Base-by-base conservation (phyloP, 2,797 vertebrate genomes). In the Arnoldichthys spilopterus region DNA sequence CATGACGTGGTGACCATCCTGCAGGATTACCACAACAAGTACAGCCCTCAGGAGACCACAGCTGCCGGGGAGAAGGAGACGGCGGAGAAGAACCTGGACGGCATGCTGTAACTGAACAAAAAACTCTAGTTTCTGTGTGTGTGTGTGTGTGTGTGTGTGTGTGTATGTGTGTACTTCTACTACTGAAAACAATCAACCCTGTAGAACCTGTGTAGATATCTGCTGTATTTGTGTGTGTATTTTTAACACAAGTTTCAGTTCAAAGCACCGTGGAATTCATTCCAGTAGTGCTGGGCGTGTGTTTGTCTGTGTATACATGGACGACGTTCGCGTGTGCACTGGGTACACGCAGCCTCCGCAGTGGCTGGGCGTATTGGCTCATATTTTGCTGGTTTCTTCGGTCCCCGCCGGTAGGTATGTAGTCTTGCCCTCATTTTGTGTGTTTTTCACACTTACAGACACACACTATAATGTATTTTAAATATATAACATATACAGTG, bases 1-100 rank as follows among this genome's bases (percentile, higher is more conserved):
- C 97, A 98, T 0, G 98, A 99, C 6, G 96, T 99, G 1, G 95
- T 99, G 77, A 97, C 96, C 86, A 96, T 99, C 83, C 97, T 99
- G 49, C 95, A 95, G 9, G 97, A 99, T 2, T 97, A 98, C 88
- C 95, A 97, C 92, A 95, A 89, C 85, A 92, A 97, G 73, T 97
- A 97, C 90, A 97, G 94, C 1, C 96, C 96, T 6, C 93, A 93
- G 74, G 95, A 96, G 2, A 91, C 86, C 69, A 68, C 87, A 8
- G 58, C 89, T 20, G 83, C 16, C 24, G 84, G 90, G 0, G 90
- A 93, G 16, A 95, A 96, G 79, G 93, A 97, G 91, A 97, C 90
- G 0, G 95, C 96, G 8, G 95, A 98, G 84, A 96, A 96, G 89
- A 99, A 99, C 87, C 93, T 99, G n/a, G 98, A 99, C 47, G 96